Evolutionary conservation across 1,140 invertebrate species (phyloP), one percentile per base, ranked within the genome.

Genomic region (Tyrophagus putrescentiae): DNA sequence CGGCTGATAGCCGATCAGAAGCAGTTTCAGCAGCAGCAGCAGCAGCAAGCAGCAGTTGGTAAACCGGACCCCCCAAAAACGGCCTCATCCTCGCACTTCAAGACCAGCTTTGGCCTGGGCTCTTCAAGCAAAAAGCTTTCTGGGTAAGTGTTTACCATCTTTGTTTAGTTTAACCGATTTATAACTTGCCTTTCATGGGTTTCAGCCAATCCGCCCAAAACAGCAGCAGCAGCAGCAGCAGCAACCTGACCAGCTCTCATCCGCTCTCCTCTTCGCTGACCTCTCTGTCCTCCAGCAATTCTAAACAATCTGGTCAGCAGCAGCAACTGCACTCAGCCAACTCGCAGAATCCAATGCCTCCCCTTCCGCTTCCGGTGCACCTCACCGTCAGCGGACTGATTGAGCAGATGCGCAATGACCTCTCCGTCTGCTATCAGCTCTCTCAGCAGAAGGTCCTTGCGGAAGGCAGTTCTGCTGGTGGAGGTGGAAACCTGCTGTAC

Each of bases 401-500:
- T 1, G 52, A 54, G n/a, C 52, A 54, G 52, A 54, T 54, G n/a
- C 52, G 52, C 21, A 54, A 54, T 33, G 52, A 54, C 39, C 16
- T 32, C 3, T 41, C 5, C 28, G n/a, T 23, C 9, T 54, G 18
- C 18, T 45, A 41, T 29, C 28, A 39, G 13, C 23, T 36, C 32
- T 23, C 23, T 53, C 58, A 57, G 42, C 5, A 25, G 42, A 60
- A 36, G 41, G 41, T 9, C 33, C 31, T 62, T 7, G n/a, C 3
- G 9, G 29, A 27, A 56, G n/a, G 58, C 21, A 44, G 32, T 50
- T n/a, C n/a, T n/a, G n/a, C n/a, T n/a, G n/a, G n/a, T n/a, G n/a
- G n/a, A n/a, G n/a, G n/a, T n/a, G n/a, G n/a, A n/a, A 2, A 39
- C 45, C 5, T 66, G 67, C 62, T 62, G 76, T 76, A 36, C 65